phyloP scores from a whole-genome alignment of 2,113 vertebrate species.

The Stercorarius parasiticus region DNA sequence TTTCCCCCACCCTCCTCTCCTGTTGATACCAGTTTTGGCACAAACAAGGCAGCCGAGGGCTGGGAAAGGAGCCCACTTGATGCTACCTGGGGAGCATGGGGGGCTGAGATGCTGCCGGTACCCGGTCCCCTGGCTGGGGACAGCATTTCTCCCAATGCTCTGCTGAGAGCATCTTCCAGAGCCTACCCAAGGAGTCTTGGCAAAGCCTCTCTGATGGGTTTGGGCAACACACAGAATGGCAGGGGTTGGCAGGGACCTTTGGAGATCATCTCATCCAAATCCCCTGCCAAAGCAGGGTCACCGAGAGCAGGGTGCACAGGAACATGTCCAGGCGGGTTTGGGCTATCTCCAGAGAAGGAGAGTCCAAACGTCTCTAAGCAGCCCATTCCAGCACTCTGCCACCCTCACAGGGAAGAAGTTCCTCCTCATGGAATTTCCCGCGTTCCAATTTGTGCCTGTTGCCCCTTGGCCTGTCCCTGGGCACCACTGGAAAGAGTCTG shows the following conservation, averaged over 20 bases:
- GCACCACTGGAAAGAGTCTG: not conserved
- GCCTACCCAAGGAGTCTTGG: rapidly evolving
- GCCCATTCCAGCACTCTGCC: not conserved
- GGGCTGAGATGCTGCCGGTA: not conserved
- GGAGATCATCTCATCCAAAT: not conserved
- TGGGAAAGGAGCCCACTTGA: not conserved
- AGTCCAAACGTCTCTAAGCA: not conserved
- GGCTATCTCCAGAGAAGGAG: not conserved
- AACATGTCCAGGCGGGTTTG: not conserved
- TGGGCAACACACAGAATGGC: not conserved
- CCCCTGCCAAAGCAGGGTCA: no score
- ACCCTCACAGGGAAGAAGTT: not conserved
- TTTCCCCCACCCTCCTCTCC: not conserved
- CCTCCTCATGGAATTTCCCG: not conserved
- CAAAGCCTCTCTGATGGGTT: not conserved
- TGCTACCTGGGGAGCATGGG: not conserved
- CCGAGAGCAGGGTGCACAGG: not conserved
- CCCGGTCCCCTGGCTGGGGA: not conserved
- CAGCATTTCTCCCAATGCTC: not conserved
- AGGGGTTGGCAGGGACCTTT: not conserved
- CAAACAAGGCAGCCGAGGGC: not conserved
- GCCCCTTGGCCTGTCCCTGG: not conserved
- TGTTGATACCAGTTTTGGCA: not conserved
- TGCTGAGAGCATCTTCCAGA: not conserved
- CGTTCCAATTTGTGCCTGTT: not conserved